Percentiles rank a stretch among this genome's conserved stretches.
These are phyloP conservation scores for Erythrocercus mccallii DNA, from an alignment of 2,113 vertebrate species.

Conservation along the genomic window DNA sequence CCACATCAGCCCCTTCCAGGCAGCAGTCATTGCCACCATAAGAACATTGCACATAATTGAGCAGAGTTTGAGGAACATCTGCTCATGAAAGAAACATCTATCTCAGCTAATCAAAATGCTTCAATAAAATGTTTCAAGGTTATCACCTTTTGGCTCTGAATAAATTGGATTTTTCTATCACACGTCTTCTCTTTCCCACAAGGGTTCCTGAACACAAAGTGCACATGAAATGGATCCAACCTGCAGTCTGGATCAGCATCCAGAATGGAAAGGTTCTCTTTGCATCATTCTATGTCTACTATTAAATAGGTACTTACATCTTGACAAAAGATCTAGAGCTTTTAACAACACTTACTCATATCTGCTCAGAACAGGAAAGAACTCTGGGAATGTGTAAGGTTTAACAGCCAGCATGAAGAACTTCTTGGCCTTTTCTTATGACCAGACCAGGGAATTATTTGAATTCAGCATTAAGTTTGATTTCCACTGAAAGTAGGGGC, in stretches of 20 bases:
- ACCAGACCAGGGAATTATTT: background rate
- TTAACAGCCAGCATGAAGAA: background rate
- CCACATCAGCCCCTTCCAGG: background rate
- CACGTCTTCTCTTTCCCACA: background rate
- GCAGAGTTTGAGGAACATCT: slow-evolving; percentile 2
- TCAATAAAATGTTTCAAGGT: background rate
- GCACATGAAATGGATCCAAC: background rate
- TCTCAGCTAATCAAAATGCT: background rate
- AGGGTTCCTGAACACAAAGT: background rate
- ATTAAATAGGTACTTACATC: background rate
- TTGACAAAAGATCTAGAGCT: background rate
- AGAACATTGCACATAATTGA: background rate
- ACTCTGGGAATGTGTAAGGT: background rate
- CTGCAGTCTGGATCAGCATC: background rate
- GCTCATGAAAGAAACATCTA: background rate
- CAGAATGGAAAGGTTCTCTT: background rate
- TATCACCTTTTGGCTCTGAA: background rate
- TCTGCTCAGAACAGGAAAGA: background rate
- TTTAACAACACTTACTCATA: background rate
- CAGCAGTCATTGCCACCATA: background rate
- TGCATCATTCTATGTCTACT: background rate
- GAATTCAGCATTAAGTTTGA: background rate
- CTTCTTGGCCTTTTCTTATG: background rate
- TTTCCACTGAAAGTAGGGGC: background rate
- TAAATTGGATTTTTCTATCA: background rate